phyloP scores from a whole-genome alignment of 2,797 vertebrate genomes.

The Epinephelus malabaricus region DNA sequence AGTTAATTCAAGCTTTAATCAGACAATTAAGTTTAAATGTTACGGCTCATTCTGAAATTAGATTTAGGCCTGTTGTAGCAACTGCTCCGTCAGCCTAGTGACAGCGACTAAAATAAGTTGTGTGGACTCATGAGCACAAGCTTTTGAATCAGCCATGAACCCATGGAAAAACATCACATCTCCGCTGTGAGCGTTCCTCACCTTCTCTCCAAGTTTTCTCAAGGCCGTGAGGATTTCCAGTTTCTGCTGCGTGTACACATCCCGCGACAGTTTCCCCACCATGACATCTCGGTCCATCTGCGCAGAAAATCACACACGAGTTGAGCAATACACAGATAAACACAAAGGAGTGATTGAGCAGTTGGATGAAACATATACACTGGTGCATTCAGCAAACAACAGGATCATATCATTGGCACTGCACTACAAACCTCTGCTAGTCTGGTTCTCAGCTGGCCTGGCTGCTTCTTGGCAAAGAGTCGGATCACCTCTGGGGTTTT shows the following conservation, averaged over 20 bases:
- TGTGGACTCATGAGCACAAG: constrained; percentile 40
- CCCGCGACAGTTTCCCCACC: constrained; percentile 92
- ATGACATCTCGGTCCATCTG: constrained; percentile 98
- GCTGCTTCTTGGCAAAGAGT: constrained; percentile 99
- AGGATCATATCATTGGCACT: background rate
- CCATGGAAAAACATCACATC: background rate
- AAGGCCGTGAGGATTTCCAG: constrained; percentile 96
- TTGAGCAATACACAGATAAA: constrained; percentile 19
- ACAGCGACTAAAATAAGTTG: constrained; percentile 23
- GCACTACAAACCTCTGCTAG: constrained; percentile 91
- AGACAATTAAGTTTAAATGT: constrained; percentile 4
- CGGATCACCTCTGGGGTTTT: constrained; percentile 99
- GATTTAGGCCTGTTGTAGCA: background rate
- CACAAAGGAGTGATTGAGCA: background rate
- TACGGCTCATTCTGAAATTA: background rate
- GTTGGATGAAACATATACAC: background rate
- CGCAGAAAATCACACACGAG: constrained; percentile 48
- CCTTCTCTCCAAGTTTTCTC: constrained; percentile 97
- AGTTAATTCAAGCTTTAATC: background rate
- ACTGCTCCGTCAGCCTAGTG: constrained; percentile 9
- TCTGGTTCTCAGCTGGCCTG: constrained; percentile 94
- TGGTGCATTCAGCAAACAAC: background rate
- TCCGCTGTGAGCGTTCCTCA: constrained; percentile 69
- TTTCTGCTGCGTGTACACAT: constrained; percentile 94
- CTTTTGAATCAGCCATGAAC: constrained; percentile 42